These are phyloP conservation scores for Discoglossus pictus DNA, from an alignment of 2,797 vertebrate genomes.

Conservation along the genomic window DNA sequence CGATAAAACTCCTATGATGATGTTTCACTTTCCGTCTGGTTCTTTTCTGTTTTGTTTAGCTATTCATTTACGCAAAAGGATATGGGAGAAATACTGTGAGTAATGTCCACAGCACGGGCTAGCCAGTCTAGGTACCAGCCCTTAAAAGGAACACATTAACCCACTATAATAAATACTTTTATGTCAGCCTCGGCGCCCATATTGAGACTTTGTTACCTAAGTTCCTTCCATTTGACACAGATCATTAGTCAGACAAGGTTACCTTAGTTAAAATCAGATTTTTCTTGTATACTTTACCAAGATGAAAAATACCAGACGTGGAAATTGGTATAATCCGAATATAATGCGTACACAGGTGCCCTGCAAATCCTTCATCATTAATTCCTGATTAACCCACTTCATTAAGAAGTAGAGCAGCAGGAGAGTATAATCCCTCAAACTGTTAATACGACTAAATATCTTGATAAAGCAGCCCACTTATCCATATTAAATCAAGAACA, in stretches of 20 bases:
- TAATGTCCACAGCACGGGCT: not conserved
- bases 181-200: too few species aligned
- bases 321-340: too few species aligned
- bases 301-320: not conserved
- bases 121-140: not conserved
- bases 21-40: slow-evolving; percentile 1
- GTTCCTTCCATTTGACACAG: not conserved
- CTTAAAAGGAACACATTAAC: too few species aligned
- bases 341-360: too few species aligned
- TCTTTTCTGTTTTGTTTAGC: slow-evolving; percentile 10
- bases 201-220: not conserved
- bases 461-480: too few species aligned
- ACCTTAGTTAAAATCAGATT: not conserved
- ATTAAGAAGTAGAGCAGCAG: too few species aligned
- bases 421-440: too few species aligned
- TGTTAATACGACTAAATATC: too few species aligned
- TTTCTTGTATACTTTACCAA: not conserved
- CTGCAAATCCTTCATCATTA: too few species aligned
- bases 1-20: not conserved
- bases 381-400: too few species aligned
- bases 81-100: not conserved
- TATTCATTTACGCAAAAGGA: slow-evolving; percentile 7
- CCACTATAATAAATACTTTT: too few species aligned
- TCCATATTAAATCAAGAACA: too few species aligned
- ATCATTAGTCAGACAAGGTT: slow-evolving; percentile 1